Evolutionary conservation across 2,113 vertebrate species (phyloP).

Genomic region (Crocuta crocuta): DNA sequence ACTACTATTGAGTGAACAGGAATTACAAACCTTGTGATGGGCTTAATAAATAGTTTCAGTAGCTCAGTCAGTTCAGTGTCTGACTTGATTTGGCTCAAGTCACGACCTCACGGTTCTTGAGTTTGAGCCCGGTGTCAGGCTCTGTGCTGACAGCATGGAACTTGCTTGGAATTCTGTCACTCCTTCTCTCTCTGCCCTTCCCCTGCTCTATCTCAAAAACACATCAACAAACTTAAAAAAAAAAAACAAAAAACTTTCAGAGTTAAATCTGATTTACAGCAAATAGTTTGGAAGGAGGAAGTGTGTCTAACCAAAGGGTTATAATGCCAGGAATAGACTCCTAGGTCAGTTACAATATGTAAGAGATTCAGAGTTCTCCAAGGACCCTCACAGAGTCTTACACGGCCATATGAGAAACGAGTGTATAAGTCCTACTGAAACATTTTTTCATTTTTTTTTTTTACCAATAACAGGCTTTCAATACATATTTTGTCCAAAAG

Average conservation of each 20-base stretch:
- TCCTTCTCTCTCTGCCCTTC: too few relatives aligned
- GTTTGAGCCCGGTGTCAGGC: too few relatives aligned
- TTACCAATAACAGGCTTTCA: neutral
- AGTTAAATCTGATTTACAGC: neutral
- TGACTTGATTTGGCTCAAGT: too few relatives aligned
- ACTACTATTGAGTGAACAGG: neutral
- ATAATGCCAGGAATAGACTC: neutral
- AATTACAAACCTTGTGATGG: neutral
- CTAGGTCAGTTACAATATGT: neutral
- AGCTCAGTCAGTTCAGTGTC: too few relatives aligned
- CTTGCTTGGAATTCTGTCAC: too few relatives aligned
- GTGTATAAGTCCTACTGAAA: neutral
- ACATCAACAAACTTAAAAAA: too few relatives aligned
- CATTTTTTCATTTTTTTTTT: neutral
- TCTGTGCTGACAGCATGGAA: too few relatives aligned
- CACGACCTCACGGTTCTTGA: too few relatives aligned
- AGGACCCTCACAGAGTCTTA: neutral
- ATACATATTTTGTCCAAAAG: neutral
- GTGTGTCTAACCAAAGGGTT: neutral
- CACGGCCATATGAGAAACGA: neutral
- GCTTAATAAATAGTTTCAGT: neutral
- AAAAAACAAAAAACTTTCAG: slow-evolving; percentile 12
- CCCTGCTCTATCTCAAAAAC: too few relatives aligned
- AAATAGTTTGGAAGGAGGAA: neutral
- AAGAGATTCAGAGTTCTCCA: neutral